A percentile compares a stretch with the other conserved stretches of the same genome.
These are phyloP conservation scores for Hoplias malabaricus DNA, from an alignment of 2,113 vertebrate species.

Conservation along the genomic window DNA sequence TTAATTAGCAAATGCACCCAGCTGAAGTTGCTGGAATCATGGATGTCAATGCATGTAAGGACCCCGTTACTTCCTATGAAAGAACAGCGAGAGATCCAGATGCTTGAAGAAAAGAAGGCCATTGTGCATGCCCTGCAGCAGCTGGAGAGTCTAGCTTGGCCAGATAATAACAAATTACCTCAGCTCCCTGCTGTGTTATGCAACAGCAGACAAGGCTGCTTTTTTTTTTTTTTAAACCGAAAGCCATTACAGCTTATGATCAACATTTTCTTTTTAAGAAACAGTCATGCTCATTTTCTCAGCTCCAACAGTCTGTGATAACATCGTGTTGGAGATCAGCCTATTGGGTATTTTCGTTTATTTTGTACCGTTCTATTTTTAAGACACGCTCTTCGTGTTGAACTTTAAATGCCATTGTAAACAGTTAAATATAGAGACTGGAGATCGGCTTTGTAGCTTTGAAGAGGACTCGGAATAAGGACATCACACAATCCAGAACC, in stretches of 20 bases:
- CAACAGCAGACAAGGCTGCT: not conserved
- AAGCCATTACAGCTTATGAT: slow-evolving; percentile 19
- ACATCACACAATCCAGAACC: not conserved
- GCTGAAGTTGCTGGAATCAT: not conserved
- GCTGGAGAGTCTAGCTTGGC: not conserved
- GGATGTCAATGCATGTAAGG: not conserved
- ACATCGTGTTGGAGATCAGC: not conserved
- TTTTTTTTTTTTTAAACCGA: not conserved
- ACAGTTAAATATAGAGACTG: not conserved
- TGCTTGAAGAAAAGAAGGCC: not conserved
- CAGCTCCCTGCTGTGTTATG: slow-evolving; percentile 3
- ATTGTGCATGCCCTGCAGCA: slow-evolving; percentile 1
- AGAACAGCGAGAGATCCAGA: not conserved
- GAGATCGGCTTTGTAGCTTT: not conserved
- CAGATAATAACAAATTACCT: not conserved
- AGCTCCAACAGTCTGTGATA: not conserved
- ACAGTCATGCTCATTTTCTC: not conserved
- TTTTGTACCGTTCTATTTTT: not conserved
- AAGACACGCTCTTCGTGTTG: not conserved
- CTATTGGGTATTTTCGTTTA: not conserved
- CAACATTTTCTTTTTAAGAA: slow-evolving; percentile 7
- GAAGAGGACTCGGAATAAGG: not conserved
- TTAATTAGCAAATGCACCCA: not conserved
- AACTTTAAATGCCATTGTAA: not conserved
- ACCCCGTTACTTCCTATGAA: not conserved